These are phyloP conservation scores for Luidia sarsii DNA, from an alignment of 53 echinoderm and acorn worm genomes.

Conservation along the genomic window DNA sequence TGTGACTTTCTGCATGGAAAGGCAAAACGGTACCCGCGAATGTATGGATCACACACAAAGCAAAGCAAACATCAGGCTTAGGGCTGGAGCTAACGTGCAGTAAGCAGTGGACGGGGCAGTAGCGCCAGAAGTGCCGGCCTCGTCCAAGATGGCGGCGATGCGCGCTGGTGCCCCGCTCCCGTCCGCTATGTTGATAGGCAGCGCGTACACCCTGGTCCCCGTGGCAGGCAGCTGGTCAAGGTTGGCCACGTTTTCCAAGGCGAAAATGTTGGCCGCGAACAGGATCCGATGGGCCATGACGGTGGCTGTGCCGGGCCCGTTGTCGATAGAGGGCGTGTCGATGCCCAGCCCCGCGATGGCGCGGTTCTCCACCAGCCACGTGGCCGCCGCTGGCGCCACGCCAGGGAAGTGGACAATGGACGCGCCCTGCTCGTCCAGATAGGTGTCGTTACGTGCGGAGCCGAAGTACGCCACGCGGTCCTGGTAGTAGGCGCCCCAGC, in stretches of 20 bases:
- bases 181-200: slow-evolving; percentile 26
- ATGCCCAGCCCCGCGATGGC: slow-evolving; percentile 37
- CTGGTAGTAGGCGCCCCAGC: slow-evolving; percentile 37
- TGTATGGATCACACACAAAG: no score
- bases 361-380: slow-evolving; percentile 47
- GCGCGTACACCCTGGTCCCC: slow-evolving; percentile 24
- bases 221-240: slow-evolving; percentile 26
- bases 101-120: no score
- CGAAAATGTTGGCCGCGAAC: slow-evolving; percentile 10
- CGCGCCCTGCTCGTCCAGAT: neutral
- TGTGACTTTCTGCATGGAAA: no score
- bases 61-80: no score
- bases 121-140: no score
- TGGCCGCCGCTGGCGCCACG: slow-evolving; percentile 31
- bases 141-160: slow-evolving; percentile 36
- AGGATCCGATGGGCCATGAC: slow-evolving; percentile 26
- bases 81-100: no score
- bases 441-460: slow-evolving; percentile 23
- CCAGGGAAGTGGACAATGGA: slow-evolving; percentile 47
- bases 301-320: slow-evolving; percentile 4
- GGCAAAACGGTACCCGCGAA: no score
- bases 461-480: slow-evolving; percentile 42
- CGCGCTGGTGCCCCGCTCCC: slow-evolving; percentile 52
- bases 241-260: slow-evolving; percentile 49
- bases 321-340: slow-evolving; percentile 43